These are phyloP conservation scores for Epistrophe eligans DNA, from an alignment of 2,888 invertebrate genomes.

Conservation along the genomic window DNA sequence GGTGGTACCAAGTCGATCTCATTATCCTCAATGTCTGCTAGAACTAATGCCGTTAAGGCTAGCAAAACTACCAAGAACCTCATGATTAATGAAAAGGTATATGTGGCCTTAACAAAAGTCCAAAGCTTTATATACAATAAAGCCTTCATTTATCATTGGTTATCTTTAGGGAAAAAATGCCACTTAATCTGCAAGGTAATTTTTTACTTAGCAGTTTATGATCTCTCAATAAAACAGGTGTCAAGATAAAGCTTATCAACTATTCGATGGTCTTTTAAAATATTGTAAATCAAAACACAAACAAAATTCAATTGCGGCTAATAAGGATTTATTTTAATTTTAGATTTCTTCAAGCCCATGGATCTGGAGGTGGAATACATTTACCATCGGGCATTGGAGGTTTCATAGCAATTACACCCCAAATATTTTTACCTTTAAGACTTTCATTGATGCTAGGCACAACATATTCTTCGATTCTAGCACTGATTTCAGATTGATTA, in stretches of 20 bases:
- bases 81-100: slow-evolving; percentile 44
- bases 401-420: slow-evolving; percentile 59
- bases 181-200: background rate
- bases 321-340: slow-evolving; percentile 18
- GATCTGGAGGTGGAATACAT: slow-evolving; percentile 80
- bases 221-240: background rate
- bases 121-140: slow-evolving; percentile 4
- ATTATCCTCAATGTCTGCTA: slow-evolving; percentile 78
- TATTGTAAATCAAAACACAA: slow-evolving; percentile 31
- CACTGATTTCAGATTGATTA: slow-evolving; percentile 79
- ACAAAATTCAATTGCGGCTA: background rate
- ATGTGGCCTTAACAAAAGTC: background rate
- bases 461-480: slow-evolving; percentile 79
- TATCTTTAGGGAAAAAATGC: background rate
- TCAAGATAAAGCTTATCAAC: slow-evolving; percentile 13
- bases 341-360: slow-evolving; percentile 78
- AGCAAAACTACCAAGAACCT: slow-evolving; percentile 79
- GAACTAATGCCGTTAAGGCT: slow-evolving; percentile 78
- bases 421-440: slow-evolving; percentile 79
- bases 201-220: background rate
- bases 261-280: background rate
- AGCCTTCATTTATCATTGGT: background rate
- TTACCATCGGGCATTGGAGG: slow-evolving; percentile 47
- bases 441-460: slow-evolving; percentile 79
- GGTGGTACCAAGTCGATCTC: slow-evolving; percentile 78